A percentile compares a stretch with the other conserved stretches of the same genome.
Conservation (phyloP, 1,140 invertebrate genomes). For the Calosoma granatense region DNA sequence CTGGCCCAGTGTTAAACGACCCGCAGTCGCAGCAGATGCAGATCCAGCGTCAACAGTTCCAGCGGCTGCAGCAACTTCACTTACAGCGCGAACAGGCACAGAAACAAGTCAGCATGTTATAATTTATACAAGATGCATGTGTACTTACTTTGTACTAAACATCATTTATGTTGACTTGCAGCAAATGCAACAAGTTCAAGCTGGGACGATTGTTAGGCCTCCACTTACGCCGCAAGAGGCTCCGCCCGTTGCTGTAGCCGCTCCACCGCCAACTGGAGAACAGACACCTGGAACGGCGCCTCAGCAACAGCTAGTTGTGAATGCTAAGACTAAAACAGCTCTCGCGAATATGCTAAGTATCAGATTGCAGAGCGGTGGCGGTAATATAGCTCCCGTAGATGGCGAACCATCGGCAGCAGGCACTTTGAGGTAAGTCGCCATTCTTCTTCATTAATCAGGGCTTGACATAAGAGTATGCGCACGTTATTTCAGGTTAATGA, state of each 20-base stretch:
- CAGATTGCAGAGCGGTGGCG: conserved; percentile 47
- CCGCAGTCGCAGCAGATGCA: conserved; percentile 41
- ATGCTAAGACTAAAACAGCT: conserved; percentile 89
- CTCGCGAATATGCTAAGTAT: conserved; percentile 90
- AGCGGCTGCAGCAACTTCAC: conserved; percentile 28
- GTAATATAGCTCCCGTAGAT: conserved; percentile 20
- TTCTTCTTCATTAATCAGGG: background rate
- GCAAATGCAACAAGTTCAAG: background rate
- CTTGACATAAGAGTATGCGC: background rate
- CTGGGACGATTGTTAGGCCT: background rate
- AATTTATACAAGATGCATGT: no score
- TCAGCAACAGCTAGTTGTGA: conserved; percentile 55
- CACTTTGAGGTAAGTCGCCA: conserved; percentile 42
- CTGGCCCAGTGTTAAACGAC: conserved; percentile 21
- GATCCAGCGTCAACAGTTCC: conserved; percentile 41
- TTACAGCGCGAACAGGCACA: conserved; percentile 4
- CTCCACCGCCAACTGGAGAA: conserved; percentile 17
- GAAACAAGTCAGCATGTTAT: background rate
- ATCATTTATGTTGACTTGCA: background rate
- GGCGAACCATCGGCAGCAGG: conserved; percentile 56
- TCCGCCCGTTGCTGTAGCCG: conserved; percentile 20
- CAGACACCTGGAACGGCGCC: conserved; percentile 28
- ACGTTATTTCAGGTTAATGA: conserved; percentile 50
- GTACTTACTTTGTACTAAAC: no score
- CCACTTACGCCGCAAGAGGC: conserved; percentile 28